phyloP scores from a whole-genome alignment of 2,113 vertebrate species.

The Dromiciops gliroides region DNA sequence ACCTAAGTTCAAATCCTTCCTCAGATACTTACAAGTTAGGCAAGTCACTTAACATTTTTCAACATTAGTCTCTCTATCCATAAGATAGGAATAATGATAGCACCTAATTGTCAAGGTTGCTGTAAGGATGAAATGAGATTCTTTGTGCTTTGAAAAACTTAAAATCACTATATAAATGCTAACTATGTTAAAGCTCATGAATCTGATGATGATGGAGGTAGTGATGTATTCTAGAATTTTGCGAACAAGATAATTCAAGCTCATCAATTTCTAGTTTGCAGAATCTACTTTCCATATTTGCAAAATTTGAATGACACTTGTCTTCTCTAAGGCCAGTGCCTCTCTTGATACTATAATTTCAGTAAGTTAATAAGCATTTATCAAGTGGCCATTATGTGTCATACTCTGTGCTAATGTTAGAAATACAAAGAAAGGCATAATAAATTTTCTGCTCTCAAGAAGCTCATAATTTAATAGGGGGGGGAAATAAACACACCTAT shows the following conservation, averaged over 20 bases:
- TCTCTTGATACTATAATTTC: neutral
- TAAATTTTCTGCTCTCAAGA: neutral
- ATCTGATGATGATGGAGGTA: neutral
- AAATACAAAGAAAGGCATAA: neutral
- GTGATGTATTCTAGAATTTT: neutral
- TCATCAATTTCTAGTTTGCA: neutral
- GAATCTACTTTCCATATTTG: neutral
- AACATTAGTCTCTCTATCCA: too few species aligned
- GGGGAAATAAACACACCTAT: accelerated
- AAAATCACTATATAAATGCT: neutral
- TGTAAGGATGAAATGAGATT: neutral
- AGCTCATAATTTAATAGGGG: neutral
- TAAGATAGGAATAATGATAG: neutral
- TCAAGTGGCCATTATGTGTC: neutral
- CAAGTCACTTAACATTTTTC: too few species aligned
- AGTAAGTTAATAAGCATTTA: neutral
- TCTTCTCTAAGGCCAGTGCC: neutral
- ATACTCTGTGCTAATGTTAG: neutral
- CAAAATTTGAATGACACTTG: neutral
- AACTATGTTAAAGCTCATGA: neutral
- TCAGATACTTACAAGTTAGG: too few species aligned
- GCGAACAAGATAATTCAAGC: neutral
- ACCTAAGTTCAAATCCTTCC: too few species aligned
- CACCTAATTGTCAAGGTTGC: neutral
- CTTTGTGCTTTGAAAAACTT: neutral